Percentiles rank a stretch among this genome's conserved stretches.
These are phyloP conservation scores for Ophioderma brevispina DNA, from an alignment of 35 echinoderm and acorn worm genomes.

Conservation along the genomic window DNA sequence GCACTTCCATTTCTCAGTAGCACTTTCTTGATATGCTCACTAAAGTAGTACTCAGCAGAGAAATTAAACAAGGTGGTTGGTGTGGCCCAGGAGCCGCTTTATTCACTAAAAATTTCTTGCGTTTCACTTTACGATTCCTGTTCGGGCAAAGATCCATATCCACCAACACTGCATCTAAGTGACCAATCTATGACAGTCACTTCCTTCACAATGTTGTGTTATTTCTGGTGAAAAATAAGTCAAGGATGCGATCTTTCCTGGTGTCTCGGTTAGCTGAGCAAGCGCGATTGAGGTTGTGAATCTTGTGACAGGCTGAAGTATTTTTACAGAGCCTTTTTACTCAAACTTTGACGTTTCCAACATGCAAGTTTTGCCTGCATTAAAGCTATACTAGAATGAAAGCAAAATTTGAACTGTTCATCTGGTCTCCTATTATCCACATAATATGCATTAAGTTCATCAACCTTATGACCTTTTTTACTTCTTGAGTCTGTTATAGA, in stretches of 20 bases:
- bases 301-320: conserved; percentile 8
- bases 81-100: too few relatives aligned
- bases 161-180: conserved; percentile 24
- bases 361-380: conserved; percentile 3
- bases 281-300: neutral
- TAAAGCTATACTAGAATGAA: conserved; percentile 18
- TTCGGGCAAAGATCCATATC: conserved; percentile 13
- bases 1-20: conserved; percentile 3
- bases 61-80: neutral
- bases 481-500: too few relatives aligned
- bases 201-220: conserved; percentile 15
- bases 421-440: neutral
- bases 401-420: conserved; percentile 19
- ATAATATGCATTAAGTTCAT: conserved; percentile 23
- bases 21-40: neutral
- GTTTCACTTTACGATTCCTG: neutral
- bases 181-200: conserved; percentile 30
- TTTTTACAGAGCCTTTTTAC: neutral
- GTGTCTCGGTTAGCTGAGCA: conserved; percentile 11
- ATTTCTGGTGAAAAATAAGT: conserved; percentile 2
- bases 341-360: neutral
- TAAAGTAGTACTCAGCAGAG: too few relatives aligned
- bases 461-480: conserved; percentile 19
- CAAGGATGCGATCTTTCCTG: conserved; percentile 4
- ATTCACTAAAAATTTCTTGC: neutral